Percentiles rank a stretch among this genome's conserved stretches.
These are phyloP conservation scores for Phaethon lepturus DNA, from an alignment of 2,113 vertebrate species.

Conservation along the genomic window DNA sequence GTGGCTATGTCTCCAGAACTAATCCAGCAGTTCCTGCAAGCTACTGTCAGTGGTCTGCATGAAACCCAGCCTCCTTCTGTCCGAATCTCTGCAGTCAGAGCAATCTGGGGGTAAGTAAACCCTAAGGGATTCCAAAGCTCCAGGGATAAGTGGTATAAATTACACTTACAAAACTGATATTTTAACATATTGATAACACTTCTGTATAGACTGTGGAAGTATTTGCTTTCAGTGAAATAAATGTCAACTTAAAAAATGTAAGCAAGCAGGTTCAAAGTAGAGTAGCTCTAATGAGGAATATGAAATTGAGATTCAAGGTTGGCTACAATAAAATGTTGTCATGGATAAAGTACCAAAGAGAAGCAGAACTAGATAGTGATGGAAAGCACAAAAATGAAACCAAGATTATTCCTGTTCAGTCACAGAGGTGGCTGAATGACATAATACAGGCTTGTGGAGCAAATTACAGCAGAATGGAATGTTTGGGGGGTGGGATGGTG, in stretches of 20 bases:
- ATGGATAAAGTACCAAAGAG: background rate
- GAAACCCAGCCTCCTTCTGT: conserved; percentile 94
- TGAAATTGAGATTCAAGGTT: background rate
- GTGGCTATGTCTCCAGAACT: conserved; percentile 96
- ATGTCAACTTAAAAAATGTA: background rate
- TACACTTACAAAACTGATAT: too few relatives aligned
- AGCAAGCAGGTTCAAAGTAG: background rate
- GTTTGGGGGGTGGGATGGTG: background rate
- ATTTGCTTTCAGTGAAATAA: background rate
- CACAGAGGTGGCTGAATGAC: background rate
- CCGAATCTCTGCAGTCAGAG: conserved; percentile 93
- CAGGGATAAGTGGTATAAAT: rapidly evolving
- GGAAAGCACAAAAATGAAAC: background rate
- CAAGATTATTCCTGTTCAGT: background rate
- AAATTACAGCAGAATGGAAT: background rate
- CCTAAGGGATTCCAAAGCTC: background rate
- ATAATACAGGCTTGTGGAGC: background rate
- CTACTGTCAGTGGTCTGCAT: conserved; percentile 94
- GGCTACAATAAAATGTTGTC: background rate
- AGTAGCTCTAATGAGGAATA: background rate
- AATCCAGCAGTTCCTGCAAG: conserved; percentile 98
- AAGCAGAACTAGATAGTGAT: background rate
- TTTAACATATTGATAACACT: background rate
- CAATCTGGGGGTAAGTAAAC: conserved; percentile 94
- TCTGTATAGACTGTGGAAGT: background rate